These are phyloP conservation scores for Andrena marginata DNA, from an alignment of 2,888 invertebrate species.

Conservation along the genomic window DNA sequence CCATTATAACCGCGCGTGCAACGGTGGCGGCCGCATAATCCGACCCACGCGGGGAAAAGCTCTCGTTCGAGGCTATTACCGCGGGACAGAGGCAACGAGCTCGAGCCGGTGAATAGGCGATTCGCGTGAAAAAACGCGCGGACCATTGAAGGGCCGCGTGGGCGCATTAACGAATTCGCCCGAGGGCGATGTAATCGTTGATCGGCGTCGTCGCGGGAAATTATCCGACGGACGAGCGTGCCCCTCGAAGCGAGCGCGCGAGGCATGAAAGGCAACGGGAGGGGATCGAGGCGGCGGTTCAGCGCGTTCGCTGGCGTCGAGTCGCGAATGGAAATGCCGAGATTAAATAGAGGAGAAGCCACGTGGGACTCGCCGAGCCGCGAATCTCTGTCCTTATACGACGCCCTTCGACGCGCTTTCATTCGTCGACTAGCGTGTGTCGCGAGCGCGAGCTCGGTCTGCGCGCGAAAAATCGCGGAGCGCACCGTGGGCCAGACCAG, in stretches of 20 bases:
- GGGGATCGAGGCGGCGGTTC: background rate
- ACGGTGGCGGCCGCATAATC: slow-evolving; percentile 9
- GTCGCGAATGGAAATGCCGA: slow-evolving; percentile 23
- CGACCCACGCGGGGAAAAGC: slow-evolving; percentile 16
- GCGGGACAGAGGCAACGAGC: background rate
- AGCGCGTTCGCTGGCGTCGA: slow-evolving; percentile 4
- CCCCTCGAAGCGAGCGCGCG: background rate
- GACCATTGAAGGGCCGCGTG: background rate
- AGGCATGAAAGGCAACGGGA: background rate
- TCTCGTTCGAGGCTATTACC: slow-evolving; percentile 7
- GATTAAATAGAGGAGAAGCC: slow-evolving; percentile 33
- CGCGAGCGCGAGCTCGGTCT: background rate
- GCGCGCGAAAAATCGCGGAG: slow-evolving; percentile 54
- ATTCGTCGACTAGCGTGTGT: background rate
- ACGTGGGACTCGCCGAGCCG: slow-evolving; percentile 29
- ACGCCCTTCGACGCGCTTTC: slow-evolving; percentile 13
- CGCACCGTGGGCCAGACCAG: slow-evolving; percentile 56
- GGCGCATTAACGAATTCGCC: slow-evolving; percentile 20
- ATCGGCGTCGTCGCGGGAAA: background rate
- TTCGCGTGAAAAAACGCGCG: slow-evolving; percentile 31
- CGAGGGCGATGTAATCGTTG: slow-evolving; percentile 27
- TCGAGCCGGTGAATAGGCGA: slow-evolving; percentile 11
- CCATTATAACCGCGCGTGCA: background rate
- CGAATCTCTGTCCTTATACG: slow-evolving; percentile 10
- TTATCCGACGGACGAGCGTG: background rate